phyloP scores from a whole-genome alignment of 2,113 vertebrate species.

The Trichechus manatus region DNA sequence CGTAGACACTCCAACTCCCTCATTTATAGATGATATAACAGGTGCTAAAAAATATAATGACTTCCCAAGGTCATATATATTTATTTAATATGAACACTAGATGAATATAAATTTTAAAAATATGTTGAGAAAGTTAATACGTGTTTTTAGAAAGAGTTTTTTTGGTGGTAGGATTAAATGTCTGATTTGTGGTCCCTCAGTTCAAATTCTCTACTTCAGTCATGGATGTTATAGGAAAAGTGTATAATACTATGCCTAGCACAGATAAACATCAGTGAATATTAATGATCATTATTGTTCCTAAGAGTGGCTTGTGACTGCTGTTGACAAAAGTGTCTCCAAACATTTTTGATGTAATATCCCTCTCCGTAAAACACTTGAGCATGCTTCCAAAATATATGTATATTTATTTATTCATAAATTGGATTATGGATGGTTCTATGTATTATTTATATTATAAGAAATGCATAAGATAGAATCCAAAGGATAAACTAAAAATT shows the following conservation, averaged over 20 bases:
- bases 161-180: not conserved
- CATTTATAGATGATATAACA: slow-evolving; percentile 19
- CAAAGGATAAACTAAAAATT: slow-evolving; percentile 41
- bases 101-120: slow-evolving; percentile 14
- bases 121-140: not conserved
- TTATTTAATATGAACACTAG: not conserved
- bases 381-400: not conserved
- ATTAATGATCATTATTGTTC: not conserved
- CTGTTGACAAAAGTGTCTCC: not conserved
- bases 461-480: not conserved
- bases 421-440: not conserved
- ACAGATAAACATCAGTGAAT: not conserved
- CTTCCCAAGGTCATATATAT: not conserved
- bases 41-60: slow-evolving; percentile 31
- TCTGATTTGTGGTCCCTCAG: not conserved
- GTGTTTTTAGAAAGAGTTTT: slow-evolving; percentile 1
- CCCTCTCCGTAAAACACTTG: not conserved
- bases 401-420: not conserved
- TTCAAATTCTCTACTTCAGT: not conserved
- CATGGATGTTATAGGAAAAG: not conserved
- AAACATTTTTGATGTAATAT: not conserved
- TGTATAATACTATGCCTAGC: not conserved
- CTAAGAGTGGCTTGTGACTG: not conserved
- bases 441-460: not conserved
- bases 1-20: not conserved